phyloP scores from a whole-genome alignment of 2,888 invertebrate species.

The Coenonympha glycerion region DNA sequence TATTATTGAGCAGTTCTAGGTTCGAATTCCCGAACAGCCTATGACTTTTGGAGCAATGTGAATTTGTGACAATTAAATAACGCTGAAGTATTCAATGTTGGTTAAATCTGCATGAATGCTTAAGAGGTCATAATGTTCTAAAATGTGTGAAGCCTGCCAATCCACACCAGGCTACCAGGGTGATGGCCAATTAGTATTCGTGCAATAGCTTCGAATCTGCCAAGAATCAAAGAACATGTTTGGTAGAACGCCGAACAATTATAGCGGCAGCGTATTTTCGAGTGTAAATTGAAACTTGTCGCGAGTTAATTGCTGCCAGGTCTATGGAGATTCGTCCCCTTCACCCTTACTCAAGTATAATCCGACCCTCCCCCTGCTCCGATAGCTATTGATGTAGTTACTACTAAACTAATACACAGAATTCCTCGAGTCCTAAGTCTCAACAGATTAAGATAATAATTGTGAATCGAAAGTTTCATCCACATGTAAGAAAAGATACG shows the following conservation, averaged over 20 bases:
- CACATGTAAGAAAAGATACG: too few relatives aligned
- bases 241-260: constrained; percentile 31
- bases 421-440: neutral
- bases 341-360: constrained; percentile 40
- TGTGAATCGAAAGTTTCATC: too few relatives aligned
- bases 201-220: neutral
- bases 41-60: too few relatives aligned
- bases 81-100: too few relatives aligned
- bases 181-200: too few relatives aligned
- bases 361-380: constrained; percentile 19
- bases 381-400: constrained; percentile 2
- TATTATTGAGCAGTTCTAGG: too few relatives aligned
- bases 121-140: too few relatives aligned
- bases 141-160: too few relatives aligned
- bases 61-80: too few relatives aligned
- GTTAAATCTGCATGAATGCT: too few relatives aligned
- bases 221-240: constrained; percentile 8
- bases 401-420: constrained; percentile 5
- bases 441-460: neutral
- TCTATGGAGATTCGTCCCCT: constrained; percentile 38
- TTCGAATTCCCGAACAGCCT: too few relatives aligned
- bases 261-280: constrained; percentile 56
- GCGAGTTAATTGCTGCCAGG: constrained; percentile 64
- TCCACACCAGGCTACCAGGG: neutral
- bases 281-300: constrained; percentile 73